Evolutionary conservation across 2,113 vertebrate genomes (phyloP).

Genomic region (Gymnobelideus leadbeateri): DNA sequence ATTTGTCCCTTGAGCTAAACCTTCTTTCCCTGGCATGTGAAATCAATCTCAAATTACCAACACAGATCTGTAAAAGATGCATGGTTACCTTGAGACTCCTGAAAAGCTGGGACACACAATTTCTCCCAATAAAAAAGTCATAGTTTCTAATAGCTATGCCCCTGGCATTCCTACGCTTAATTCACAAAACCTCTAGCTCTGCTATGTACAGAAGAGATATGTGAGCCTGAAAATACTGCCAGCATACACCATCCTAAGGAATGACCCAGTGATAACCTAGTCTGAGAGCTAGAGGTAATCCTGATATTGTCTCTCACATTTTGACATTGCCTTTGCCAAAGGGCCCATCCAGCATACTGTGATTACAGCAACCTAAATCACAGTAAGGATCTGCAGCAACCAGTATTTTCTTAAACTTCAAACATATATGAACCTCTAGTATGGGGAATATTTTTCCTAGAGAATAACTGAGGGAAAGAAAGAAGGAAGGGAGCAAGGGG

Average conservation of each 20-base stretch:
- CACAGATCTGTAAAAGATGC: neutral
- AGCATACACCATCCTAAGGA: neutral
- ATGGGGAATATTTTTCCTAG: neutral
- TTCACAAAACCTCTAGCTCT: neutral
- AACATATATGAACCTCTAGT: neutral
- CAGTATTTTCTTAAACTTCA: neutral
- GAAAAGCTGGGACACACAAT: neutral
- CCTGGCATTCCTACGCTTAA: neutral
- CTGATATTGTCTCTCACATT: neutral
- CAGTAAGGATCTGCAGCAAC: neutral
- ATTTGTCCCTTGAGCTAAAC: neutral
- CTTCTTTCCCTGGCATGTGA: neutral
- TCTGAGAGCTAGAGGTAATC: neutral
- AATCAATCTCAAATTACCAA: neutral
- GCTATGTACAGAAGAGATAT: neutral
- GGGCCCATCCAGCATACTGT: neutral
- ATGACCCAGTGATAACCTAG: neutral
- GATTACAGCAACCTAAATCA: neutral
- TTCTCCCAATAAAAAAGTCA: slow-evolving; percentile 20
- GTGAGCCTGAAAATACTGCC: slow-evolving; percentile 12
- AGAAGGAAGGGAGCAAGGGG: too few species aligned
- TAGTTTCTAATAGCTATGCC: neutral
- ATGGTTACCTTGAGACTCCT: neutral
- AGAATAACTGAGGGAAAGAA: neutral
- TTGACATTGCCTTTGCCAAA: slow-evolving; percentile 3